Evolutionary conservation across 2,797 vertebrate species (phyloP).

Genomic region (Lemur catta): DNA sequence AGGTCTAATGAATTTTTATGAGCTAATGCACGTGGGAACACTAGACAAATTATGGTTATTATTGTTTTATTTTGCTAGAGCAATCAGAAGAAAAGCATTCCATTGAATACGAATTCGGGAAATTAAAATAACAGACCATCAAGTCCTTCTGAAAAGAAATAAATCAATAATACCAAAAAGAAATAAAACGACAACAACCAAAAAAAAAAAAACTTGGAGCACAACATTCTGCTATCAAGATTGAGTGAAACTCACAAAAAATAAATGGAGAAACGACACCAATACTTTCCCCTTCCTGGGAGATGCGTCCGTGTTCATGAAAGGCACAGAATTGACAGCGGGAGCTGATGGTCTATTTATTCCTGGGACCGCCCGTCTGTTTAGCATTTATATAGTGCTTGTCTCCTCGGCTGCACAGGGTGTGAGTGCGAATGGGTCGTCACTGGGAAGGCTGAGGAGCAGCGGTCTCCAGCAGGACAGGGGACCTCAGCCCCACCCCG

Average conservation of each 20-base stretch:
- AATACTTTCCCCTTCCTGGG: slow-evolving; percentile 6
- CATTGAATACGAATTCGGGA: slow-evolving; percentile 6
- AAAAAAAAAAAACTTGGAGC: background rate
- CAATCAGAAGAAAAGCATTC: slow-evolving; percentile 40
- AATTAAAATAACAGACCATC: slow-evolving; percentile 53
- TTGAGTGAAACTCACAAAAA: background rate
- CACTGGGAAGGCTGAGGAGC: fast-evolving
- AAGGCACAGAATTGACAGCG: background rate
- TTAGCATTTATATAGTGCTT: slow-evolving; percentile 67
- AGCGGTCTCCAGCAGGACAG: background rate
- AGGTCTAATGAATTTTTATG: background rate
- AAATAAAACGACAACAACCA: background rate
- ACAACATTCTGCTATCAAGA: background rate
- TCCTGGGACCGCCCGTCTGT: slow-evolving; percentile 24
- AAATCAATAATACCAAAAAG: slow-evolving; percentile 34
- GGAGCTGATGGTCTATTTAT: slow-evolving; percentile 48
- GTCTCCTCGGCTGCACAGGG: background rate
- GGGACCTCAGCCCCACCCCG: background rate
- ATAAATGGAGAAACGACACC: background rate
- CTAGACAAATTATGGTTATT: background rate
- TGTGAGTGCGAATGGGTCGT: background rate
- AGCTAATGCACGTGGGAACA: background rate
- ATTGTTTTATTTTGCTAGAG: background rate
- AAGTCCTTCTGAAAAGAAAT: slow-evolving; percentile 35
- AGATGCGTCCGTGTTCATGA: slow-evolving; percentile 7